Evolutionary conservation across 2,797 vertebrate species (phyloP), one percentile per base, ranked within the genome.

Genomic region (Lophura swinhoii): DNA sequence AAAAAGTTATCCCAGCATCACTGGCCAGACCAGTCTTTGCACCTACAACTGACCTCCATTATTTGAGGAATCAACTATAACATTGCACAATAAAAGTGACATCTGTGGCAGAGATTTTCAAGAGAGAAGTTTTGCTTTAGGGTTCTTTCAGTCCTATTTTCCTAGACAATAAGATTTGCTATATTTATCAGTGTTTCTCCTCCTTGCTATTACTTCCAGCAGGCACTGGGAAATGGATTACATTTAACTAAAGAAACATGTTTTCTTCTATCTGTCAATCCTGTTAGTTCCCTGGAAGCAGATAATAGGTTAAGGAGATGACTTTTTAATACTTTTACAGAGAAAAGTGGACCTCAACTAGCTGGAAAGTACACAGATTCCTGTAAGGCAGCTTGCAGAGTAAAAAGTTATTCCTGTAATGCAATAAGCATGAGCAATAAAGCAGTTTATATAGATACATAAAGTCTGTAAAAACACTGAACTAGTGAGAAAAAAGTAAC

Each of bases 271-370:
- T 48, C 31, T 73, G 63, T 51, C 88, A 81, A 90, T 88, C 43
- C 77, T 78, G n/a, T 67, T 70, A 72, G 35, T 69, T 86, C 94
- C 29, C 64, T 76, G 60, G 64, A 84, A 90, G 86, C 68, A 82
- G 86, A 60, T 67, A 73, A 35, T 10, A 63, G 26, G 60, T 88
- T 82, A 60, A 87, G 6, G 26, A 84, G 59, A 78, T 76, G 12
- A 7, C 58, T 84, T 94, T 90, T 88, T 63, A 78, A 23, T 18
- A 16, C 18, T 93, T 76, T 51, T 56, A 0, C 4, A 63, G 26
- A 84, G 49, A 85, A 88, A 80, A 51, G 22, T 14, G 58, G 48
- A 24, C 31, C 17, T 78, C 77, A 63, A 64, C 35, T 58, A 90
- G 4, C n/a, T 69, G 23, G 6, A 86, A 87, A 59, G 39, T 35